Evolutionary conservation across 2,797 vertebrate species (phyloP), one percentile per base, ranked within the genome.

Genomic region (Fistularia tabacaria): DNA sequence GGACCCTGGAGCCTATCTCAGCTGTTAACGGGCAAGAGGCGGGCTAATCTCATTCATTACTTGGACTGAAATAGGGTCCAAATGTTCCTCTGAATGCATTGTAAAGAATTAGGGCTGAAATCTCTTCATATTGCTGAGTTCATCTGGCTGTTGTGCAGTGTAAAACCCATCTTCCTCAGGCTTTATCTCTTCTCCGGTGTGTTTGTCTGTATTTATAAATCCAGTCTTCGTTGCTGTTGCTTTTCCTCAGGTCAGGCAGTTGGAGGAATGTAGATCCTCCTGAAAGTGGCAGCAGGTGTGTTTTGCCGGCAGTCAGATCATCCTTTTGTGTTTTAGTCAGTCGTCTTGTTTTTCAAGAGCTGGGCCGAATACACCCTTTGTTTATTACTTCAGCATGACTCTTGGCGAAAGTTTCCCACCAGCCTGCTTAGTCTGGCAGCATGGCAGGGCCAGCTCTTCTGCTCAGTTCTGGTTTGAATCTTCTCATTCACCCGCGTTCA

Each of bases 201-300:
- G 6, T 53, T 57, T 48, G 0, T 7, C 10, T 46, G 1, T 8
- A 38, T 9, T 50, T 9, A 52, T 25, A 46, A 14, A 62, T 45
- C 44, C 25, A 5, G 25, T 47, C 38, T 11, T 37, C 13, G 7
- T 39, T 6, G 7, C 51, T 44, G 37, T 15, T 9, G 12, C 38
- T 61, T 25, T 14, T 59, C 57, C 49, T 59, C 49, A 3, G 48
- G 36, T 45, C 51, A 55, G 68, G 69, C 77, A 50, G 45, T 51
- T 44, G 2, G 6, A 11, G 51, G 69, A 86, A 81, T 81, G 80
- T 38, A n/a, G 77, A 54, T 54, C 37, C 54, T 79, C 78, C 52
- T 59, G 73, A 73, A 74, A 61, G 37, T 49, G 25, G 25, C 25
- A 5, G 25, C 25, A 25, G 25, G 25, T 25, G 25, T 25, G 25